Conservation (phyloP, 2,888 invertebrate species). For the Morpho helenor region DNA sequence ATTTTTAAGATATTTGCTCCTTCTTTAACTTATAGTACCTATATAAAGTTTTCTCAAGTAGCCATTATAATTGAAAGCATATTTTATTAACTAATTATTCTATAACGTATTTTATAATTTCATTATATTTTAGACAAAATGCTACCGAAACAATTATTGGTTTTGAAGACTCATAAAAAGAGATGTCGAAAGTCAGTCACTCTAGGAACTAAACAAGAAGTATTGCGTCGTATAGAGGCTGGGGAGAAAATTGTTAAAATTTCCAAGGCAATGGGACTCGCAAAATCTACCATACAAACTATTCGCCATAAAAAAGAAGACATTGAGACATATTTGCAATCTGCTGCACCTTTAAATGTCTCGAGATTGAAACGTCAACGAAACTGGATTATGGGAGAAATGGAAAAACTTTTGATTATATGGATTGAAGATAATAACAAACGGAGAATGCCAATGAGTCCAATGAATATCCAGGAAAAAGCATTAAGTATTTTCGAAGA, state of each 20-base stretch:
- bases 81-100: not conserved
- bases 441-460: not conserved
- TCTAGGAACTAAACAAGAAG: not conserved
- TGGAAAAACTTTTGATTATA: not conserved
- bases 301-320: not conserved
- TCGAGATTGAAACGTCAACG: not conserved
- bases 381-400: not conserved
- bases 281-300: not conserved
- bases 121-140: not conserved
- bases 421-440: not conserved
- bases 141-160: not conserved
- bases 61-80: too few species aligned
- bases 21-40: too few species aligned
- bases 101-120: not conserved
- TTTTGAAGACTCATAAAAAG: not conserved
- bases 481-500: not conserved
- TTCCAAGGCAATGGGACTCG: not conserved
- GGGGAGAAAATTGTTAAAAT: not conserved
- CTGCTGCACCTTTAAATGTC: not conserved
- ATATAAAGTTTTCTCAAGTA: too few species aligned
- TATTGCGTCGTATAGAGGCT: not conserved
- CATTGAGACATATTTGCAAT: not conserved
- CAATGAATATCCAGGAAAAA: not conserved
- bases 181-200: not conserved
- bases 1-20: too few species aligned